Evolutionary conservation across 2,888 invertebrate species (phyloP).

Genomic region (Podabrus alpinus): DNA sequence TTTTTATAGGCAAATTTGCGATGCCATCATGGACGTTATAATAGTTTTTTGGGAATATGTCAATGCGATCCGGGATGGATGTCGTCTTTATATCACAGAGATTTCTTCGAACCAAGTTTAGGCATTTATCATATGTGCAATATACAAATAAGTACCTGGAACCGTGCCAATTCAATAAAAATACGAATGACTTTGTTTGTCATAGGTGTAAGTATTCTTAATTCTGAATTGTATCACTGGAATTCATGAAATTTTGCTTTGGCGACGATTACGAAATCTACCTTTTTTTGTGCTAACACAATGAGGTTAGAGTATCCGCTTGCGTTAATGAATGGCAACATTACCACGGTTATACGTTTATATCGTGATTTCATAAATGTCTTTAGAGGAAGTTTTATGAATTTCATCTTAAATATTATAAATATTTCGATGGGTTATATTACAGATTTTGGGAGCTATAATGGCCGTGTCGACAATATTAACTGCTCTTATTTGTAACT

Average conservation of each 20-base stretch:
- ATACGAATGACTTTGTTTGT: conserved; percentile 47
- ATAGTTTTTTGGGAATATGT: conserved; percentile 50
- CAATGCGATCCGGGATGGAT: conserved; percentile 53
- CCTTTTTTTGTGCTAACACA: too few species aligned
- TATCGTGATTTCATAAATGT: too few species aligned
- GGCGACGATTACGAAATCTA: too few species aligned
- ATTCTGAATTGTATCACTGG: neutral
- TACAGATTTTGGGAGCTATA: conserved; percentile 37
- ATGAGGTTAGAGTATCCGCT: too few species aligned
- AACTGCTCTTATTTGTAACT: conserved; percentile 34
- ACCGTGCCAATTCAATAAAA: conserved; percentile 44
- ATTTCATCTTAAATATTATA: neutral
- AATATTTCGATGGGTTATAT: neutral
- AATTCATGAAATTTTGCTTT: neutral
- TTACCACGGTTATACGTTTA: too few species aligned
- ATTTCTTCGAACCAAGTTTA: conserved; percentile 48
- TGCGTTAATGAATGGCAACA: too few species aligned
- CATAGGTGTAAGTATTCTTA: conserved; percentile 41
- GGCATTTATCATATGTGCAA: conserved; percentile 56
- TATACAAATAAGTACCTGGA: conserved; percentile 50
- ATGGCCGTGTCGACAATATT: conserved; percentile 35
- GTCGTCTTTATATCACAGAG: conserved; percentile 47
- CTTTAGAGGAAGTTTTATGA: too few species aligned
- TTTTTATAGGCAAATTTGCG: conserved; percentile 39
- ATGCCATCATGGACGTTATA: conserved; percentile 52